Conservation (phyloP, 2,113 vertebrate genomes). For the Sialia sialis region DNA sequence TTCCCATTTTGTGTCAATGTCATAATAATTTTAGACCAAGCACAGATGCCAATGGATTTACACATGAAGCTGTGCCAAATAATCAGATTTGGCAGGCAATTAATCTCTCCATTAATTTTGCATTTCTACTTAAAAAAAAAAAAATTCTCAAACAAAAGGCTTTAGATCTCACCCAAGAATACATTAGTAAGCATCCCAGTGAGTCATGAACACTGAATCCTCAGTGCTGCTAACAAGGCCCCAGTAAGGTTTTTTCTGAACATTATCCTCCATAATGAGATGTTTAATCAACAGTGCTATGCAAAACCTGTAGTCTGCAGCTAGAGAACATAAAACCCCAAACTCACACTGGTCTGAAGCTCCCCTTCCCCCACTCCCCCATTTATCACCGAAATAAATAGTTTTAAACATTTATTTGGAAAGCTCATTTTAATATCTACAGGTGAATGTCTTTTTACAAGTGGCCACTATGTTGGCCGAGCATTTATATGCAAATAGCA, state of each 20-base stretch:
- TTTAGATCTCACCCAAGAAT: background rate
- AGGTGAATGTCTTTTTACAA: background rate
- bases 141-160: background rate
- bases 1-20: background rate
- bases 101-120: background rate
- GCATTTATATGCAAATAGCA: background rate
- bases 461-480: background rate
- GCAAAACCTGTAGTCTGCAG: background rate
- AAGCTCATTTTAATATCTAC: background rate
- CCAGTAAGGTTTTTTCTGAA: background rate
- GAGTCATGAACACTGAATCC: slow-evolving; percentile 6
- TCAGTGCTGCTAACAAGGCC: background rate
- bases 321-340: background rate
- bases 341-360: background rate
- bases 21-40: background rate
- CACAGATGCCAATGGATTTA: background rate
- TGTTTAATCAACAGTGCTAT: background rate
- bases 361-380: background rate
- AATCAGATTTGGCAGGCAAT: background rate
- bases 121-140: background rate
- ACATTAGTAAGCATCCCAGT: background rate
- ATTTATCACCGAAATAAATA: background rate
- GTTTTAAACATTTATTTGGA: background rate
- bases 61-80: background rate
- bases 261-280: background rate